Conservation (phyloP, 1,140 invertebrate species). For the Danaus melanippus region DNA sequence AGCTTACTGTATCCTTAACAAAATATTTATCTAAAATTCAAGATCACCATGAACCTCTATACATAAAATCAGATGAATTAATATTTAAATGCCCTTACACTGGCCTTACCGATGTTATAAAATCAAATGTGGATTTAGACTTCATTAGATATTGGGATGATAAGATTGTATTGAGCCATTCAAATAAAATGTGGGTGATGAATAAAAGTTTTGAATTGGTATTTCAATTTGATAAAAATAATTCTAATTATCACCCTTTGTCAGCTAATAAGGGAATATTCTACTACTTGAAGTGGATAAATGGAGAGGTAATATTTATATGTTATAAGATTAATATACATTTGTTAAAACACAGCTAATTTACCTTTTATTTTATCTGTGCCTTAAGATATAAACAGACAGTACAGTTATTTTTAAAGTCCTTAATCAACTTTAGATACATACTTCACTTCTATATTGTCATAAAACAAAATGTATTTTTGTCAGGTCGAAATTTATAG, state of each 20-base stretch:
- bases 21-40: conserved; percentile 16
- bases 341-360: background rate
- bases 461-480: background rate
- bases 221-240: conserved; percentile 35
- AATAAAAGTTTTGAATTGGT: conserved; percentile 35
- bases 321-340: background rate
- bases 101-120: conserved; percentile 31
- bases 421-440: too few relatives aligned
- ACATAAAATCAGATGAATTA: conserved; percentile 29
- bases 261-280: conserved; percentile 34
- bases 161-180: conserved; percentile 31
- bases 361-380: too few relatives aligned
- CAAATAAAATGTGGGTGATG: conserved; percentile 45
- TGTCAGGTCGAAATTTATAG: conserved; percentile 26
- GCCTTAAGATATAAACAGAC: too few relatives aligned
- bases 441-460: too few relatives aligned
- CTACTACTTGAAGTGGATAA: conserved; percentile 46
- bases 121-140: conserved; percentile 21
- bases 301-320: conserved; percentile 35
- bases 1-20: conserved; percentile 30
- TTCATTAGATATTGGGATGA: conserved; percentile 39
- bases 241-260: conserved; percentile 38
- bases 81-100: conserved; percentile 40
- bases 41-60: conserved; percentile 13
- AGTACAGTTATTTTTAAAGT: too few relatives aligned